Base-by-base conservation (phyloP, 2,113 vertebrate species). In the Danionella cerebrum region DNA sequence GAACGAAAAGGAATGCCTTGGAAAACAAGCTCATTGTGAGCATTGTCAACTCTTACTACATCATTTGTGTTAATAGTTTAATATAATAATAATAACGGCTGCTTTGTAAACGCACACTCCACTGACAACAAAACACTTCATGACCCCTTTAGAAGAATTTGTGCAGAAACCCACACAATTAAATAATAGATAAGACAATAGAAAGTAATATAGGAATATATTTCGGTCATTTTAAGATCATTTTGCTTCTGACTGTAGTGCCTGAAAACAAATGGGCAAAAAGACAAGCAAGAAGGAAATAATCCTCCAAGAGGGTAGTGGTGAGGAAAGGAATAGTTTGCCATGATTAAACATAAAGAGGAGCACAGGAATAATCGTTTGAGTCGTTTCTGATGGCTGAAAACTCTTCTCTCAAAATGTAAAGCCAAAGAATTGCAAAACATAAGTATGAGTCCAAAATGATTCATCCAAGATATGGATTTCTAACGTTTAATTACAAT, bases 221-320 rank as follows among this genome's bases (percentile, higher is more conserved):
- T n/a, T n/a, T n/a, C n/a, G 29, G 50, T 24, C 10, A 29, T 13
- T 6, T 57, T 68, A 11, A 33, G 65, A 68, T 57, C 16, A 22
- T 31, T 53, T 29, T 4, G 29, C 13, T 24, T 47, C 47, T 47
- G 48, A 48, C 3, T 39, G 50, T 13, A 21, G 27, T 1, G 53
- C 47, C 19, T 69, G 39, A 47, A 44, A 74, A 47, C 44, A 70
- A 66, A 45, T 29, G 29, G 62, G 47, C 44, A 65, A 31, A 4
- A 70, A 60, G 33, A 64, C 27, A 55, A 73, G 51, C 48, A 33
- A 54, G 39, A 33, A 44, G 42, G 18, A 63, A 63, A 48, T 63
- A 29, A 35, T 48, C 13, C 29, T 48, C 29, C 3, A 11, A 33
- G 3, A 24, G 27, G 22, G 18, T 29, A 60, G 29, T 60, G 48